Evolutionary conservation across 2,888 invertebrate species (phyloP), one percentile per base, ranked within the genome.

Genomic region (Drosophila barbarae): DNA sequence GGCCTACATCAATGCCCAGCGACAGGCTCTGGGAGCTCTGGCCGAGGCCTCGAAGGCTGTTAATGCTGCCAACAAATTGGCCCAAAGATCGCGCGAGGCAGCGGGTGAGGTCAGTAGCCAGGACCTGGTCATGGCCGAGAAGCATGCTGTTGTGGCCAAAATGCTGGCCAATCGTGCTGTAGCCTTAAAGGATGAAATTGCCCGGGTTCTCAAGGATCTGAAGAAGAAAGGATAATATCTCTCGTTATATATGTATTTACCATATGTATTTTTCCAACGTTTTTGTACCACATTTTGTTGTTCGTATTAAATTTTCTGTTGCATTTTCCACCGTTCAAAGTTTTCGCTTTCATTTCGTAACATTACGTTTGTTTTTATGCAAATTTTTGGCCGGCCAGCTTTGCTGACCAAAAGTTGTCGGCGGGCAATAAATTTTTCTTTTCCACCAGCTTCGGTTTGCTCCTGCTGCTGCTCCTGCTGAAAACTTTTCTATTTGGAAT

Each of bases 271-370:
- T 47, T 71, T 56, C 15, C 21, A 38, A n/a, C 32, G 23, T 42
- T 56, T 15, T 61, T 60, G 42, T 47, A 41, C 18, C 26, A n/a
- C 18, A 5, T 56, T 21, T 61, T 60, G 7, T 49, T 54, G 35
- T 73, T 68, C 61, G 35, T 50, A 78, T 83, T 80, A 78, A 74
- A 80, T 83, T 78, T 77, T n/a, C 49, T 50, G 77, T 83, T 77
- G 39, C 56, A 57, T 51, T 81, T 55, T 46, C 9, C 36, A 18
- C 12, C 34, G 41, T 49, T 60, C 5, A 60, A 49, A 60, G 47
- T 60, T 61, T 61, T 63, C 64, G 26, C 64, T 64, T 63, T 63
- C 64, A 36, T 49, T 60, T 61, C 64, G 64, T 44, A 44, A n/a
- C 46, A 28, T 54, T 50, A 28, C 54, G 46, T 60, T 58, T 63